These are phyloP conservation scores for Premnoplex brunnescens DNA, from an alignment of 2,797 vertebrate genomes.

Conservation along the genomic window DNA sequence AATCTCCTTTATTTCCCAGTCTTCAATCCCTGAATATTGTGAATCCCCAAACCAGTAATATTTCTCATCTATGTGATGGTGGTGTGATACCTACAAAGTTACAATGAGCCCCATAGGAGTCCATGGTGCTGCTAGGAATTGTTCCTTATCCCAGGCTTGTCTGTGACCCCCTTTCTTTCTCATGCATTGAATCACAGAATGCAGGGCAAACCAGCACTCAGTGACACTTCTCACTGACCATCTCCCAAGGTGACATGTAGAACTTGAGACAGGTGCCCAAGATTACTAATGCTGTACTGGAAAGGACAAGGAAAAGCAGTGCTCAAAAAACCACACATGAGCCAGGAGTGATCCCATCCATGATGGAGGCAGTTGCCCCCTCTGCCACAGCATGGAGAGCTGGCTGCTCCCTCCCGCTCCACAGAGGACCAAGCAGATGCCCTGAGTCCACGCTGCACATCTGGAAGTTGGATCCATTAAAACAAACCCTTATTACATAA, in stretches of 20 bases:
- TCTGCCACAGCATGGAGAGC: not conserved
- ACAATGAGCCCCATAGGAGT: not conserved
- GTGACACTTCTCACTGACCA: not conserved
- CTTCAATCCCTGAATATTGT: not conserved
- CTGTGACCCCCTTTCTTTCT: not conserved
- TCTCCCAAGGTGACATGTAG: not conserved
- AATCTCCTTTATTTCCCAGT: not conserved
- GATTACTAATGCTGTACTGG: not conserved
- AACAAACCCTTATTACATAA: conserved; percentile 80
- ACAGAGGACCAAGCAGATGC: conserved; percentile 48
- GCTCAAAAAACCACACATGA: not conserved
- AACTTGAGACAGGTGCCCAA: not conserved
- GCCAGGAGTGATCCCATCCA: not conserved
- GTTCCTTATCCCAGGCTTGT: not conserved
- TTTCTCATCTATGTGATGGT: not conserved
- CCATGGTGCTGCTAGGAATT: not conserved
- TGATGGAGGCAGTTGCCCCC: not conserved
- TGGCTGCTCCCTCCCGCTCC: not conserved
- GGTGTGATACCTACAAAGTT: not conserved
- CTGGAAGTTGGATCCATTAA: conserved; percentile 77
- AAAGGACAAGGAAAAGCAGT: not conserved
- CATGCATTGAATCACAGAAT: not conserved
- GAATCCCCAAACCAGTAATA: not conserved
- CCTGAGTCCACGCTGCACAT: conserved; percentile 76
- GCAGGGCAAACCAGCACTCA: not conserved